Percentiles rank a stretch among this genome's conserved stretches.
phyloP scores from a whole-genome alignment of 2,888 invertebrate species.

The Ormia ochracea region DNA sequence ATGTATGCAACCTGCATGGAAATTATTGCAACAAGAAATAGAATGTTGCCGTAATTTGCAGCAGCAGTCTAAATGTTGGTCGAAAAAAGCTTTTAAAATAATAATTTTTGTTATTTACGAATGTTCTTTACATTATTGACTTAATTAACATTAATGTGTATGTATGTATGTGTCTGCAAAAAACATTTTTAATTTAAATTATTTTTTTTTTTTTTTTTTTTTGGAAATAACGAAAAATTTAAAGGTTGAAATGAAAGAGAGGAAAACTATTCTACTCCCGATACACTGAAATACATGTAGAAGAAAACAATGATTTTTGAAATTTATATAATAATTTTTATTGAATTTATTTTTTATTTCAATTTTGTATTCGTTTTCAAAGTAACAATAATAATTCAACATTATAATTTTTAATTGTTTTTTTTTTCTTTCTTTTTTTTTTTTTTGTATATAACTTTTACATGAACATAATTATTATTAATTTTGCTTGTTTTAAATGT shows the following conservation, averaged over 20 bases:
- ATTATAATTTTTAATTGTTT: slow-evolving; percentile 66
- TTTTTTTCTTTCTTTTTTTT: slow-evolving; percentile 64
- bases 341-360: slow-evolving; percentile 61
- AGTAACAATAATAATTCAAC: slow-evolving; percentile 75
- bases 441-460: slow-evolving; percentile 63
- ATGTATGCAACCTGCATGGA: no score
- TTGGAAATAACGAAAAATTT: no score
- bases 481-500: slow-evolving; percentile 42
- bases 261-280: slow-evolving; percentile 6
- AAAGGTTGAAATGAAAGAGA: background rate
- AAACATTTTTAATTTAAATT: no score
- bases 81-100: no score
- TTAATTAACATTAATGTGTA: no score
- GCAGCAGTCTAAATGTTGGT: no score
- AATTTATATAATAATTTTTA: slow-evolving; percentile 67
- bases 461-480: slow-evolving; percentile 57
- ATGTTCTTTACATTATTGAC: no score
- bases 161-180: no score
- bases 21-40: no score
- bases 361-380: slow-evolving; percentile 72
- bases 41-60: no score
- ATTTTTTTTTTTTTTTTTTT: no score
- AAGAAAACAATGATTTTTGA: slow-evolving; percentile 64
- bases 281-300: background rate
- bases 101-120: no score